Base-by-base conservation (phyloP, 2,113 vertebrate genomes). In the Festucalex cinctus region DNA sequence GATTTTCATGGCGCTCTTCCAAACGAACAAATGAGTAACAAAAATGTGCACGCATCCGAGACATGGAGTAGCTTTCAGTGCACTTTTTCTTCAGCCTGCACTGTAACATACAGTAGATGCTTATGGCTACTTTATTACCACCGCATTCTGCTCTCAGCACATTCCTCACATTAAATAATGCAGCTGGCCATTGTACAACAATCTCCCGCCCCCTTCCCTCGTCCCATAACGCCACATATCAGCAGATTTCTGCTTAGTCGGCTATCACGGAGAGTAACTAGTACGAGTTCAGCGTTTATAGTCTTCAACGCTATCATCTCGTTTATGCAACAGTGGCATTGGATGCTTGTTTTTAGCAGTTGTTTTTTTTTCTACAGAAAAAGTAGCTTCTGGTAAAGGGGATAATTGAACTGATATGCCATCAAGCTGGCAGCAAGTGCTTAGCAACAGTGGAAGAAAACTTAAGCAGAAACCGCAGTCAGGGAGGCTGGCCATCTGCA, bases 111-210 rank as follows among this genome's bases (percentile, higher is more conserved):
- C 43, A 4, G 43, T 46, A 74, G 63, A 48, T 71, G 71, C 76
- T 73, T 66, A 66, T 75, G 81, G 78, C 78, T 73, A 68, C 59
- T 76, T 37, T 61, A 77, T 71, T 72, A 19, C 77, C 80, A 76
- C 86, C 82, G 81, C 73, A 78, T 78, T 83, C 75, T 83, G 75
- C 74, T 81, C 84, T 85, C 74, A 75, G 83, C 87, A 89, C 77
- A 83, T 79, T 79, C 70, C 70, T 73, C 73, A 73, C 79, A 83
- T 90, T 86, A 84, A 89, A 91, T 88, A 85, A 87, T 86, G 85
- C 84, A 89, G 81, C 75, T 84, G 73, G 77, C 81, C 72, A 83
- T 88, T 89, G 85, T 87, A 76, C 77, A 74, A 57, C 70, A 71
- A 62, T 35, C 36, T 37, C 48, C 39, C 53, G 20, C 49, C 58